Base-by-base conservation (phyloP, 2,888 invertebrate species). In the Hedya salicella region DNA sequence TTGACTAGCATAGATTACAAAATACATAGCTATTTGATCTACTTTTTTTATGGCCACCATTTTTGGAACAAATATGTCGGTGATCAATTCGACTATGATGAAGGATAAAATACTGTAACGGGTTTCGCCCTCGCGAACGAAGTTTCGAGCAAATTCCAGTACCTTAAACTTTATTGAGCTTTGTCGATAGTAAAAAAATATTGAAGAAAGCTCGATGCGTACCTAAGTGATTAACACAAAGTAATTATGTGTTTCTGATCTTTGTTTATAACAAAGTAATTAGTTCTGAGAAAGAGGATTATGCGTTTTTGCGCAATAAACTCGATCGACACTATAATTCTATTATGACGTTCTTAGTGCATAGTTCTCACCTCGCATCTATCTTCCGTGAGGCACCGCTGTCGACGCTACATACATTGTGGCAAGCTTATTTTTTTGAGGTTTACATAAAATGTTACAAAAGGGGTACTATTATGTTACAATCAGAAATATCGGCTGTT, bases 281-380 rank as follows among this genome's bases (percentile, higher is more conserved):
- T 67, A 62, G 42, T 49, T 56, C 66, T 52, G 67, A 62, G 67
- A 67, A 67, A 67, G 67, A 36, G 62, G 67, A 67, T 67, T 52
- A 56, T 42, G 13, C 14, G 56, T 62, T 67, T 67, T 67, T 67
- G 62, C 62, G 56, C 62, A 36, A 67, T 67, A 62, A 67, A 67
- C 62, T 57, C 56, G 50, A 67, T 67, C 25, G 49, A 21, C 60
- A 25, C 46, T 62, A 42, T 60, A 67, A 67, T 67, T 67, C 67
- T 62, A 62, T 67, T 67, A 67, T 67, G 36, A 9, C 36, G 49
- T 62, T 67, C 62, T 67, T 64, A 40, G 17, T 32, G 25, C 48
- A 52, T 61, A 61, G 53, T 61, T 66, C 66, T 66, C 66, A 66
- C 40, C 40, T 61, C 25, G 14, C 46, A 21, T 54, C 25, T 48